These are phyloP conservation scores for Scarus forsteni DNA, from an alignment of 2,797 vertebrate species.

Conservation along the genomic window DNA sequence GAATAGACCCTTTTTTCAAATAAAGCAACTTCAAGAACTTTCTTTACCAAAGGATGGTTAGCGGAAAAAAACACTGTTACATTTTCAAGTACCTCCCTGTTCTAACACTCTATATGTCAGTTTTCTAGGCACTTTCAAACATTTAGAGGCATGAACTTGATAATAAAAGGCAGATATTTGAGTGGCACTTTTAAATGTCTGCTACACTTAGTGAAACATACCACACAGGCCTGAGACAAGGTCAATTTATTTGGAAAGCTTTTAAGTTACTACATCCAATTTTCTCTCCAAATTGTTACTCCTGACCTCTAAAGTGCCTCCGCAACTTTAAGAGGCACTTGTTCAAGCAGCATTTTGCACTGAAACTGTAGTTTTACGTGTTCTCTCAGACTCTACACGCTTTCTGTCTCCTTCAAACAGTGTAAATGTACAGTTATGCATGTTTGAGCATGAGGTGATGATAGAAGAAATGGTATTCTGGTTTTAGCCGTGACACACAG, in stretches of 20 bases:
- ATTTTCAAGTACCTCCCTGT: too few species aligned
- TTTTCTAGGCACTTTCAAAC: neutral
- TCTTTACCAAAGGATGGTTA: too few species aligned
- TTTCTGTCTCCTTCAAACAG: neutral
- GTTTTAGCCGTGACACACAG: constrained; percentile 21
- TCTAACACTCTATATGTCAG: too few species aligned
- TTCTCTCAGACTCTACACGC: neutral
- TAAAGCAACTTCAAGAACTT: too few species aligned
- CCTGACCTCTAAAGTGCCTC: constrained; percentile 27
- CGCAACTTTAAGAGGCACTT: constrained; percentile 29
- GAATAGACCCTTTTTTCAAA: too few species aligned
- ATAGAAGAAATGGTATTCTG: constrained; percentile 38
- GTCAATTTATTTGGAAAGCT: constrained; percentile 24
- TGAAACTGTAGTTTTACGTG: constrained; percentile 30
- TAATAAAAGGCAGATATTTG: neutral
- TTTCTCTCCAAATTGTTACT: constrained; percentile 3
- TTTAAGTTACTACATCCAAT: constrained; percentile 10
- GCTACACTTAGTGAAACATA: neutral
- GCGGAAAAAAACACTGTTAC: too few species aligned
- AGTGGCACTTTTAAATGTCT: constrained; percentile 8
- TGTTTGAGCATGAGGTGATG: neutral
- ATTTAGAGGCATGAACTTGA: neutral
- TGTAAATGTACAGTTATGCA: neutral
- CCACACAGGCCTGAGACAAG: constrained; percentile 2
- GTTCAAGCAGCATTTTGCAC: constrained; percentile 29